phyloP scores from a whole-genome alignment of 2,888 invertebrate genomes.

The Acanthosepion esculentum region DNA sequence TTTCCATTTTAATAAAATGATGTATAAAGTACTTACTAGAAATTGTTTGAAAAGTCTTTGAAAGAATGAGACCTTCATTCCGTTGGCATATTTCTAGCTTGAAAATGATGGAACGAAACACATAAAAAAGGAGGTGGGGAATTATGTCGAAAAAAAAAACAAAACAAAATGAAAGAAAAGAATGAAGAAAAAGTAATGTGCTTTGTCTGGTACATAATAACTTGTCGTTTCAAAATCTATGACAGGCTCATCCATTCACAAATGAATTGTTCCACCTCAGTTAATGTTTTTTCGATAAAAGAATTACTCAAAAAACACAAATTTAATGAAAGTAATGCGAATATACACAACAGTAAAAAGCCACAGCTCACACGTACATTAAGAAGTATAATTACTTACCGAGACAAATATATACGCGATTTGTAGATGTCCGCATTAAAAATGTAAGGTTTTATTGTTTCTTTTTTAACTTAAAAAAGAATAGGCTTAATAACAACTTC shows the following conservation, averaged over 20 bases:
- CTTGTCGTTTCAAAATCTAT: not conserved
- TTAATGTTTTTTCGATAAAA: not conserved
- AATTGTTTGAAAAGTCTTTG: not conserved
- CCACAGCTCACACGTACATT: not conserved
- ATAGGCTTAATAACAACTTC: not conserved
- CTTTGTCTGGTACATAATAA: not conserved
- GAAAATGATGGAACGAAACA: not conserved
- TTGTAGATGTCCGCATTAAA: not conserved
- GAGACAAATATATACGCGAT: not conserved
- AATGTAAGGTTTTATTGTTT: not conserved
- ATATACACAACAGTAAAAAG: not conserved
- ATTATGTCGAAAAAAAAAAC: not conserved
- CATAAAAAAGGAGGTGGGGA: too few relatives aligned
- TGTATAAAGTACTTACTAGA: not conserved
- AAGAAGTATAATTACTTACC: not conserved
- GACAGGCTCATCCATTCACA: conserved; percentile 23
- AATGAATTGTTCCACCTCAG: not conserved
- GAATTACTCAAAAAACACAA: not conserved
- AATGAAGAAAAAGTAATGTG: not conserved
- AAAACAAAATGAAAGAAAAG: not conserved
- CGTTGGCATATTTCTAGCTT: not conserved
- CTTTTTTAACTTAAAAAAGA: not conserved
- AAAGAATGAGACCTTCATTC: not conserved
- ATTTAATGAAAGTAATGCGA: not conserved
- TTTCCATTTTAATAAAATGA: not conserved